These are phyloP conservation scores for Corella eumyota DNA, from an alignment of 23 tunicate species.

Conservation along the genomic window DNA sequence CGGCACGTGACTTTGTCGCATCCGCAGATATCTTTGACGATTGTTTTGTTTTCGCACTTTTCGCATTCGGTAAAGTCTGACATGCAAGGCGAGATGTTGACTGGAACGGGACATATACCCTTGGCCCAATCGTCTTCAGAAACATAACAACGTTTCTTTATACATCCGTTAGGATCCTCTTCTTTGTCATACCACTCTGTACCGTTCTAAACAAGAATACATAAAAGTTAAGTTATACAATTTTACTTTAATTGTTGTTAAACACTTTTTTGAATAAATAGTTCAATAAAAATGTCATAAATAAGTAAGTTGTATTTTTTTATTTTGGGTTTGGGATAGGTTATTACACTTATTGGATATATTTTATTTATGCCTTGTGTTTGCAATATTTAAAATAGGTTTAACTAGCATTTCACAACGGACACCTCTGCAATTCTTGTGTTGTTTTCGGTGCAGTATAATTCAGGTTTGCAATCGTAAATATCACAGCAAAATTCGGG, in stretches of 20 bases:
- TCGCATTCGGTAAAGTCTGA: constrained; percentile 21
- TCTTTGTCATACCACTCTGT: constrained; percentile 25
- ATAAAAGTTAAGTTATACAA: too few species aligned
- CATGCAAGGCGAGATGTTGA: constrained; percentile 11
- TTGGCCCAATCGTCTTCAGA: constrained; percentile 25
- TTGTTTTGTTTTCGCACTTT: constrained; percentile 27
- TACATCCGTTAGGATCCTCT: constrained; percentile 25
- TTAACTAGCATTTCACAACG: too few species aligned
- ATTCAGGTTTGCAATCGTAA: constrained; percentile 37
- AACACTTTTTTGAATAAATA: too few species aligned
- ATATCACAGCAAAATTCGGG: constrained; percentile 43
- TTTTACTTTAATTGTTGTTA: too few species aligned
- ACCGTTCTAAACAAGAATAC: constrained; percentile 16
- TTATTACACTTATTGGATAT: too few species aligned
- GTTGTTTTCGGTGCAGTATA: constrained; percentile 14
- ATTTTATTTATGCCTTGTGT: too few species aligned
- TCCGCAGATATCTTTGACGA: constrained; percentile 25
- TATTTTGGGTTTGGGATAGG: too few species aligned
- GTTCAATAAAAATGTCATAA: too few species aligned
- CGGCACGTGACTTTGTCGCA: constrained; percentile 30
- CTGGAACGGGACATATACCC: constrained; percentile 21
- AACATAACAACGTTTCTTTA: constrained; percentile 18
- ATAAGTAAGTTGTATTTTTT: too few species aligned
- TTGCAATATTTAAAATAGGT: too few species aligned
- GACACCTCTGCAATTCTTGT: constrained; percentile 9